Evolutionary conservation across 23 tunicate genomes (phyloP), one percentile per base, ranked within the genome.

Genomic region (Styela clava): DNA sequence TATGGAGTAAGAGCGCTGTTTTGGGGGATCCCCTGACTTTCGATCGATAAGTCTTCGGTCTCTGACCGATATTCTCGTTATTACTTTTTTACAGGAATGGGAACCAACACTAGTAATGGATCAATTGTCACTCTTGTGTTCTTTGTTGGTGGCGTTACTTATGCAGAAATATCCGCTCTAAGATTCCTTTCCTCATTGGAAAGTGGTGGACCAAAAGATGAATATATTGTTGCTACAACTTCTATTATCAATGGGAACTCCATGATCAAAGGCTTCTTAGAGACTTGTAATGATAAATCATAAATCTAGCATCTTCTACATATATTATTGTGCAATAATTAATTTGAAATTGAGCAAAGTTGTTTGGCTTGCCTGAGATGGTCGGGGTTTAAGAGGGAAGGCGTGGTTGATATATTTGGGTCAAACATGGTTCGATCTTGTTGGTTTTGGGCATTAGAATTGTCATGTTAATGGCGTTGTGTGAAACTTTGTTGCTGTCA

Each of bases 111-210:
- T 2, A 74, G 82, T 35, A 79, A 80, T 3, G 64, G 83, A 34
- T 73, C 86, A 2, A 69, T 63, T 1, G 83, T 93, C 64, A 93
- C 93, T 1, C 61, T 93, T 34, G 89, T 93, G 31, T 93, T 87
- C 51, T 87, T 87, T 70, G 70, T 93, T 26, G 98, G 98, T 26
- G 98, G 98, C 33, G 93, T 88, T 24, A 93, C 98, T 0, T 93
- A 84, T 63, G 88, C 89, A 27, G 98, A 93, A 69, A 79, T 93
- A 61, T 93, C 98, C 2, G 98, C 98, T 0, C 78, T 93, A 24
- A 83, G 98, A 16, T 93, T 74, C 63, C 79, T 93, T 2, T 78
- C 92, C 9, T 31, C 78, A 3, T 63, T 70, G 51, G 82, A 76
- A 5, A 86, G 79, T 51, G 98, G 98, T 31, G 81, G 81, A 37